Conservation (phyloP, 1,140 invertebrate species). For the Calliopsis andreniformis region DNA sequence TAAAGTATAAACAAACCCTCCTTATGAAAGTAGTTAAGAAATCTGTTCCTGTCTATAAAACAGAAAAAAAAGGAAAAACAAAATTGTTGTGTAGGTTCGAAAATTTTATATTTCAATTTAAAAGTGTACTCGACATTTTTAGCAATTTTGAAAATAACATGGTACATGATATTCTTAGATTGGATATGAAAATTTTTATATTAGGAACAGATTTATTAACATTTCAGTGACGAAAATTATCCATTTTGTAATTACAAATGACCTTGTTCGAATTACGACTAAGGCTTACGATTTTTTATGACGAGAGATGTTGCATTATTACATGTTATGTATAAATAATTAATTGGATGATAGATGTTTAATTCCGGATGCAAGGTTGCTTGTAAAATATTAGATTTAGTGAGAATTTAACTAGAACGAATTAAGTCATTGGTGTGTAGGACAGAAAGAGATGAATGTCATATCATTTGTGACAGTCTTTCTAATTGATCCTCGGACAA, state of each 20-base stretch:
- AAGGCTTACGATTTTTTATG: conserved; percentile 76
- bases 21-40: conserved; percentile 61
- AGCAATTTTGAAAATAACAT: neutral
- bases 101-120: conserved; percentile 39
- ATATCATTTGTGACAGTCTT: conserved; percentile 47
- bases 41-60: conserved; percentile 66
- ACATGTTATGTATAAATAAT: conserved; percentile 69
- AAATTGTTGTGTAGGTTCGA: conserved; percentile 48
- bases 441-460: conserved; percentile 41
- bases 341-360: conserved; percentile 69
- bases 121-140: conserved; percentile 13
- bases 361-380: conserved; percentile 76
- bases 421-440: conserved; percentile 41
- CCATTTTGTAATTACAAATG: conserved; percentile 70
- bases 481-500: conserved; percentile 31
- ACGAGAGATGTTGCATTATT: conserved; percentile 72
- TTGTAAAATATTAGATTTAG: conserved; percentile 69
- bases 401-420: conserved; percentile 41
- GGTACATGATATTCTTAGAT: conserved; percentile 31
- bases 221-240: conserved; percentile 62
- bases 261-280: conserved; percentile 71
- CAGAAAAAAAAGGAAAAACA: conserved; percentile 6
- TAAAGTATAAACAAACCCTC: conserved; percentile 74
- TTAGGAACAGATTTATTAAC: conserved; percentile 60
- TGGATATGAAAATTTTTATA: conserved; percentile 51